These are phyloP conservation scores for Euphydryas editha DNA, from an alignment of 2,888 invertebrate genomes.

Conservation along the genomic window DNA sequence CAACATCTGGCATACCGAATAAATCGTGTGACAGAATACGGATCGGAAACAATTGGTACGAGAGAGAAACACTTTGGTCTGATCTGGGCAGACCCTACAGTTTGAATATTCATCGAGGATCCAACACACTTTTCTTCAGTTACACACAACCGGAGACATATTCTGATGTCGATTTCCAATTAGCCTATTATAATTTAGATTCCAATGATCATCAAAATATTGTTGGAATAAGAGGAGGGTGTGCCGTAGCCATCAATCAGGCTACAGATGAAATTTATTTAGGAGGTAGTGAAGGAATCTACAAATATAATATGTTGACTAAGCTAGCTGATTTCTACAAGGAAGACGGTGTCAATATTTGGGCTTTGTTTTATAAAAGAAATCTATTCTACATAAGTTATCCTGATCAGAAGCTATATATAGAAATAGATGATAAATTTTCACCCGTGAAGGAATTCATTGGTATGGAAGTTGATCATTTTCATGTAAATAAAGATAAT, in stretches of 20 bases:
- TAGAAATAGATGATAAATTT: slow-evolving; percentile 62
- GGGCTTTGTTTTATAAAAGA: slow-evolving; percentile 59
- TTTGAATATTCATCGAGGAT: slow-evolving; percentile 56
- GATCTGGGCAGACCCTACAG: slow-evolving; percentile 59
- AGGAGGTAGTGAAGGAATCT: slow-evolving; percentile 70
- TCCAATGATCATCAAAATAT: slow-evolving; percentile 56
- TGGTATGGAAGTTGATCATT: slow-evolving; percentile 61
- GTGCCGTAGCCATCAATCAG: slow-evolving; percentile 62
- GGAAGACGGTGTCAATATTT: slow-evolving; percentile 62
- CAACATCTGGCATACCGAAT: slow-evolving; percentile 39
- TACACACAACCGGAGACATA: slow-evolving; percentile 57
- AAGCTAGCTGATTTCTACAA: slow-evolving; percentile 61
- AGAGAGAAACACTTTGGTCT: slow-evolving; percentile 54
- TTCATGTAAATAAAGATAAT: slow-evolving; percentile 52
- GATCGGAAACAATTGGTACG: slow-evolving; percentile 59
- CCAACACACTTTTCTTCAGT: slow-evolving; percentile 63
- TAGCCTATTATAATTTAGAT: slow-evolving; percentile 57
- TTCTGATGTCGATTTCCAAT: slow-evolving; percentile 62
- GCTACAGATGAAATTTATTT: slow-evolving; percentile 59
- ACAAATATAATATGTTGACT: slow-evolving; percentile 62
- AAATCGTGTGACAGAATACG: slow-evolving; percentile 54
- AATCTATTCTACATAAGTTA: slow-evolving; percentile 68
- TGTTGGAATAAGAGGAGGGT: slow-evolving; percentile 63
- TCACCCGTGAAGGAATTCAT: slow-evolving; percentile 61
- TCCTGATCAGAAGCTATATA: slow-evolving; percentile 62